These are phyloP conservation scores for Acholoe squamosa DNA, from an alignment of 2,888 invertebrate species.

Conservation along the genomic window DNA sequence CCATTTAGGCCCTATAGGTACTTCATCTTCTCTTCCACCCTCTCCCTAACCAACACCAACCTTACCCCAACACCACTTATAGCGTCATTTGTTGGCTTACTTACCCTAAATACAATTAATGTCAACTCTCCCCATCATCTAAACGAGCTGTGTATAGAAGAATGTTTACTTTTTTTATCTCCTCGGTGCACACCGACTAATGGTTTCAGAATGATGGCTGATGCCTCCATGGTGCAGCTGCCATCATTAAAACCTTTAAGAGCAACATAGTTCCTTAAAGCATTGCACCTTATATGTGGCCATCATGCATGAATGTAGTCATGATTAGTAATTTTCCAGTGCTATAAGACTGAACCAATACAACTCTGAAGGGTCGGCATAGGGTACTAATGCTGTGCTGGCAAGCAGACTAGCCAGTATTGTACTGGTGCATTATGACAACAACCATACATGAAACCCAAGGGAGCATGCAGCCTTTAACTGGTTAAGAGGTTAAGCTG, in stretches of 20 bases:
- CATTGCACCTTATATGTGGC: too few species aligned
- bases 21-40: not conserved
- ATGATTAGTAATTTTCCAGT: too few species aligned
- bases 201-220: constrained; percentile 1
- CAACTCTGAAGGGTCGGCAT: too few species aligned
- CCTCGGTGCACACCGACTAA: not conserved
- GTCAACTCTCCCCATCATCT: constrained; percentile 2
- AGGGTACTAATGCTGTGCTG: too few species aligned
- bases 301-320: too few species aligned
- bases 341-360: too few species aligned
- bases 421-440: too few species aligned
- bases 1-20: too few species aligned
- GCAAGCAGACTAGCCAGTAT: too few species aligned
- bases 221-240: not conserved
- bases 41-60: not conserved
- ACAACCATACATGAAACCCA: too few species aligned
- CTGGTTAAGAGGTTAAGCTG: too few species aligned
- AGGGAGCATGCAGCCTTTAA: too few species aligned
- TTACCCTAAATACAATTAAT: constrained; percentile 20
- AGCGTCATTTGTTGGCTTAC: not conserved
- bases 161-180: not conserved
- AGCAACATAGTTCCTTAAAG: not conserved
- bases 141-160: not conserved
- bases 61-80: not conserved
- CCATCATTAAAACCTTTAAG: not conserved